phyloP scores from a whole-genome alignment of 2,888 invertebrate genomes.

The Teinopalpus imperialis region DNA sequence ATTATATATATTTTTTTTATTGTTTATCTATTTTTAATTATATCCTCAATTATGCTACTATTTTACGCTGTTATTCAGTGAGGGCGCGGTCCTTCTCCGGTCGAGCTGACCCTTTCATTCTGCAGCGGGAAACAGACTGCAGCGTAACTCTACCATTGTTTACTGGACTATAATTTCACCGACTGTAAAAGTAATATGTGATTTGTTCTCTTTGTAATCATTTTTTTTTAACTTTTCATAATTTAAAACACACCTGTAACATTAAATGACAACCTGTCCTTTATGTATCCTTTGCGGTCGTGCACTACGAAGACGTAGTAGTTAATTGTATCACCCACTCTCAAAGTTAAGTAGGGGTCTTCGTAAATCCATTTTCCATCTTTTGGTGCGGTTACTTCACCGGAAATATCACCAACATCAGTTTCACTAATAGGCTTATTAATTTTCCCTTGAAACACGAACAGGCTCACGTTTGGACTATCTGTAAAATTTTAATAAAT shows the following conservation, averaged over 20 bases:
- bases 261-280: conserved; percentile 58
- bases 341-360: conserved; percentile 62
- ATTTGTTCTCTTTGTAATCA: no score
- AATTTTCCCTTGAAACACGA: conserved; percentile 85
- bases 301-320: conserved; percentile 84
- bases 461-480: conserved; percentile 71
- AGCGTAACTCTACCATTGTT: no score
- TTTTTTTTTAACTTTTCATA: no score
- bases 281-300: conserved; percentile 66
- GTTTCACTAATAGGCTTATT: conserved; percentile 74
- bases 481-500: conserved; percentile 51
- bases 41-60: no score
- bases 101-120: no score
- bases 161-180: no score
- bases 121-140: no score
- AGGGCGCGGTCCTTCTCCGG: no score
- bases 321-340: conserved; percentile 79
- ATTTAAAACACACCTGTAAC: conserved; percentile 65
- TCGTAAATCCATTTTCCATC: conserved; percentile 78
- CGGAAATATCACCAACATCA: conserved; percentile 77
- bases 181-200: no score
- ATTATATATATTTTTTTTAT: no score
- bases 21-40: no score
- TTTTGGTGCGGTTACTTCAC: conserved; percentile 62
- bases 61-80: no score